These are phyloP conservation scores for Misgurnus mizolepis DNA, from an alignment of 2,113 vertebrate genomes.

Conservation along the genomic window DNA sequence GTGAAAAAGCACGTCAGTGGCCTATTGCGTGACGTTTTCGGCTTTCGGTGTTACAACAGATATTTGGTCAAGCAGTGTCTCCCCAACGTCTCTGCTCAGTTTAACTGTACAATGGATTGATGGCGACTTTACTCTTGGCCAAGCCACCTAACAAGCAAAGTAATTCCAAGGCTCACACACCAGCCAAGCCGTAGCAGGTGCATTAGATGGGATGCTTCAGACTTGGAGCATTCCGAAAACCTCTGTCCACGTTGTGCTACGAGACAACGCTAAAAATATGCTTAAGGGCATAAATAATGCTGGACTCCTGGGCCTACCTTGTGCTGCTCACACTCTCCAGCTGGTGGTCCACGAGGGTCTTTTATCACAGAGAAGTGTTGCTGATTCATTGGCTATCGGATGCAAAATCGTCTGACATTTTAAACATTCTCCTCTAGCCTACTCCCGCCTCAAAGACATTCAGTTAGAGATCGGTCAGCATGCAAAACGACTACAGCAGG, in stretches of 20 bases:
- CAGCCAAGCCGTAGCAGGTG: background rate
- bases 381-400: no score
- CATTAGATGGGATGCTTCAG: slow-evolving; percentile 36
- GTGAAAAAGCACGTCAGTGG: background rate
- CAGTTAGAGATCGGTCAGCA: no score
- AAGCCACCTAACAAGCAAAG: slow-evolving; percentile 12
- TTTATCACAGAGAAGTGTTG: background rate
- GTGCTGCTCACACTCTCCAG: background rate
- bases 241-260: slow-evolving; percentile 29
- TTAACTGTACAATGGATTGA: slow-evolving; percentile 34
- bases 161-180: slow-evolving; percentile 26
- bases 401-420: no score
- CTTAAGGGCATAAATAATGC: slow-evolving; percentile 37
- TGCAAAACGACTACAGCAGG: no score
- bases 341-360: slow-evolving; percentile 3
- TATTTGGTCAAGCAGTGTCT: slow-evolving; percentile 19
- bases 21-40: no score
- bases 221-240: slow-evolving; percentile 42
- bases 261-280: slow-evolving; percentile 42
- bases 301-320: slow-evolving; percentile 26
- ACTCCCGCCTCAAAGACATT: no score
- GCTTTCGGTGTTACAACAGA: background rate
- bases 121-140: slow-evolving; percentile 19
- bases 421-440: no score
- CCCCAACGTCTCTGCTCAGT: slow-evolving; percentile 40